phyloP scores from a whole-genome alignment of 2,888 invertebrate species.

The Lepetodrilus schrolli region DNA sequence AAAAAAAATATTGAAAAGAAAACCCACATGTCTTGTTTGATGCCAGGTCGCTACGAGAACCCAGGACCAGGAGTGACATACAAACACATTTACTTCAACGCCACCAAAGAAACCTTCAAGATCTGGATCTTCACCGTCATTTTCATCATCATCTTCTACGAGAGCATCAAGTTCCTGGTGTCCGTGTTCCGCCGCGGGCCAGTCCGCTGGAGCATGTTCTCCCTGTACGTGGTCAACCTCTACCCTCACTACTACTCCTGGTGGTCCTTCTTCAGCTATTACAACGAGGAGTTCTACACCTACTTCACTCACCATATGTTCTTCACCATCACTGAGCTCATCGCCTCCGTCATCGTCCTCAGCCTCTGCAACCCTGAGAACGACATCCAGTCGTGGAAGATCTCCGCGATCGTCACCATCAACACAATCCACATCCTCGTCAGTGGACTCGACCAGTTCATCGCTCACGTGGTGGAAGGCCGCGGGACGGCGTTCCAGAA shows the following conservation, averaged over 20 bases:
- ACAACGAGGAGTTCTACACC: conserved; percentile 72
- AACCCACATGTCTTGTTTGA: no score
- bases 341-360: conserved; percentile 67
- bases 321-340: conserved; percentile 71
- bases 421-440: conserved; percentile 71
- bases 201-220: conserved; percentile 63
- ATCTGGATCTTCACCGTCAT: conserved; percentile 70
- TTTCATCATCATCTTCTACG: conserved; percentile 69
- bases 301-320: conserved; percentile 72
- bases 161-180: conserved; percentile 67
- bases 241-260: conserved; percentile 75
- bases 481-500: conserved; percentile 67
- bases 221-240: conserved; percentile 65
- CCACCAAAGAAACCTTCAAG: conserved; percentile 65
- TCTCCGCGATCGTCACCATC: conserved; percentile 67
- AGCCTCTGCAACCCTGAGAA: conserved; percentile 65
- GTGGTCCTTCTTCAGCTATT: conserved; percentile 74
- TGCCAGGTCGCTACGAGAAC: conserved; percentile 71
- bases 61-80: conserved; percentile 66
- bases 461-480: conserved; percentile 65
- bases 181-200: conserved; percentile 51
- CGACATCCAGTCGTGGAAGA: conserved; percentile 67
- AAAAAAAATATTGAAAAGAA: no score
- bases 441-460: conserved; percentile 71
- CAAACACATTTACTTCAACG: conserved; percentile 74